Conservation (phyloP, 2,113 vertebrate species). For the Phyllostomus hastatus region DNA sequence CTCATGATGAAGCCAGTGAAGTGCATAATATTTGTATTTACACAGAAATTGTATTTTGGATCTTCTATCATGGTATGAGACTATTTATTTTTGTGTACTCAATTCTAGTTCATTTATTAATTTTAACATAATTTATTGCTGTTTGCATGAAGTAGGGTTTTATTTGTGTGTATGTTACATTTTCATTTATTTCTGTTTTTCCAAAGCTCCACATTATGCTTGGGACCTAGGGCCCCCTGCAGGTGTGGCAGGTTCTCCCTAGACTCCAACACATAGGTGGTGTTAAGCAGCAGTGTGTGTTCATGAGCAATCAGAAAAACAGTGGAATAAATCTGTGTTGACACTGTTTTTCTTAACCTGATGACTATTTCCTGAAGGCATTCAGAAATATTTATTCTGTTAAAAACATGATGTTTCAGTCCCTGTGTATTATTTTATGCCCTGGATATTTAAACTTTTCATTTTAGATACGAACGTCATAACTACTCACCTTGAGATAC, state of each 20-base stretch:
- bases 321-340: background rate
- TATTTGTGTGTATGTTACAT: background rate
- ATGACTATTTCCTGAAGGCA: background rate
- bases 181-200: background rate
- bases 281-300: background rate
- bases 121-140: background rate
- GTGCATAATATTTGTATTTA: background rate
- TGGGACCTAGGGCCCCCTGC: background rate
- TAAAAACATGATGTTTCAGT: background rate
- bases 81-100: background rate
- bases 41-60: background rate
- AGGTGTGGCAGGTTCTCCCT: background rate
- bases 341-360: background rate
- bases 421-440: background rate
- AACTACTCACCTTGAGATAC: background rate
- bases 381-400: background rate
- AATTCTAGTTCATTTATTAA: background rate
- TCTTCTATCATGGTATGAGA: background rate
- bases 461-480: background rate
- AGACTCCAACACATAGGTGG: rapidly evolving
- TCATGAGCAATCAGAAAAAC: background rate
- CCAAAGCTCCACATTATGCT: background rate
- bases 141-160: background rate
- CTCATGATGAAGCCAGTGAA: background rate
- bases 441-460: background rate